A percentile compares a stretch with the other conserved stretches of the same genome.
Conservation (phyloP, 2,113 vertebrate genomes). For the Peromyscus maniculatus region DNA sequence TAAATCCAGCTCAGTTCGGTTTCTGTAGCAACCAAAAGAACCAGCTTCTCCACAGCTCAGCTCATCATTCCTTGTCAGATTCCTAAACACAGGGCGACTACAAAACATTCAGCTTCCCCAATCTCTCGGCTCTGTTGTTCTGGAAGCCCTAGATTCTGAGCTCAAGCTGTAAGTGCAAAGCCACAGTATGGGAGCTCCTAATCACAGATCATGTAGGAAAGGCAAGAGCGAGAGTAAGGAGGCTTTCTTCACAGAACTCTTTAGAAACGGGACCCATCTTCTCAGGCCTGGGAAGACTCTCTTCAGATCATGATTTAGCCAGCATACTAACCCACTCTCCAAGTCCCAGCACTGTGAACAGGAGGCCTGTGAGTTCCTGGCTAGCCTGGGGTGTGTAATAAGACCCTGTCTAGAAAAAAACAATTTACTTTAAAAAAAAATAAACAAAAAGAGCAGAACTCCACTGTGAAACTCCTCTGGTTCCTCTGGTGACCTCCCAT, state of each 20-base stretch:
- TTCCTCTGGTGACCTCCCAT: background rate
- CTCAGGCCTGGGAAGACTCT: background rate
- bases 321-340: background rate
- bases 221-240: background rate
- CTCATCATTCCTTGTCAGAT: background rate
- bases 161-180: background rate
- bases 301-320: background rate
- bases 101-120: background rate
- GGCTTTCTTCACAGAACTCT: background rate
- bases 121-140: background rate
- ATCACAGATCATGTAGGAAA: too few relatives aligned
- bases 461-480: background rate
- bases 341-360: background rate
- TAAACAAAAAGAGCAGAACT: background rate
- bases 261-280: background rate
- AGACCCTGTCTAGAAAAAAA: background rate
- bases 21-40: slow-evolving; percentile 76
- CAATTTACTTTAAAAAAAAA: background rate
- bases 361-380: background rate
- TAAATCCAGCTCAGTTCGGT: slow-evolving; percentile 67
- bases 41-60: slow-evolving; percentile 54
- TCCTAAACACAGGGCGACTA: background rate
- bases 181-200: background rate
- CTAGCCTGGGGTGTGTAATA: background rate
- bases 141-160: background rate